Evolutionary conservation across 2,113 vertebrate genomes (phyloP).

Genomic region (Lichenostomus cassidix): DNA sequence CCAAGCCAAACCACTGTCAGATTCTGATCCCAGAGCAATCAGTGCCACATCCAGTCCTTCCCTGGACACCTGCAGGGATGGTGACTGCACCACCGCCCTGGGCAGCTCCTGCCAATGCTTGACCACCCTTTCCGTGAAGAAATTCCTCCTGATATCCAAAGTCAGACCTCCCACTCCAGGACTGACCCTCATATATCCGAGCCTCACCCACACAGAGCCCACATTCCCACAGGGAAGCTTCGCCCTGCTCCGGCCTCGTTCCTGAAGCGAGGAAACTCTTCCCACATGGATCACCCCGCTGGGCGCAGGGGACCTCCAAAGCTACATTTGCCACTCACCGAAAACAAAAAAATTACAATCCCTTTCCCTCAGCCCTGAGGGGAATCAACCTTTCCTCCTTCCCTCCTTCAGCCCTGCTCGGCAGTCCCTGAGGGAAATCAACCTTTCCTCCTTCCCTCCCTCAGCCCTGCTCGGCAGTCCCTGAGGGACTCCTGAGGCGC

Average conservation of each 20-base stretch:
- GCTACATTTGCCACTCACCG: accelerated
- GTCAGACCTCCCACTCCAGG: background rate
- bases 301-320: background rate
- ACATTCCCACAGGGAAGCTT: accelerated
- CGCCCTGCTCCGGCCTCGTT: background rate
- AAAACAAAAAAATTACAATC: background rate
- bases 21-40: background rate
- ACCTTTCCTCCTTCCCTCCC: no score
- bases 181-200: background rate
- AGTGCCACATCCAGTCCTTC: accelerated
- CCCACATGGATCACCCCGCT: accelerated
- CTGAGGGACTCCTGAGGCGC: background rate
- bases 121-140: background rate
- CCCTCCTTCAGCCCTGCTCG: no score
- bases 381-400: background rate
- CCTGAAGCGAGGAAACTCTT: background rate
- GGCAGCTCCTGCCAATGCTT: background rate
- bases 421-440: background rate
- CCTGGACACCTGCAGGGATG: background rate
- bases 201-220: background rate
- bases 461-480: no score
- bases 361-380: accelerated
- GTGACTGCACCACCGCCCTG: background rate
- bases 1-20: background rate
- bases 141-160: background rate